Percentiles rank a stretch among this genome's conserved stretches.
phyloP scores from a whole-genome alignment of 2,113 vertebrate genomes.

The Glaucomys volans region DNA sequence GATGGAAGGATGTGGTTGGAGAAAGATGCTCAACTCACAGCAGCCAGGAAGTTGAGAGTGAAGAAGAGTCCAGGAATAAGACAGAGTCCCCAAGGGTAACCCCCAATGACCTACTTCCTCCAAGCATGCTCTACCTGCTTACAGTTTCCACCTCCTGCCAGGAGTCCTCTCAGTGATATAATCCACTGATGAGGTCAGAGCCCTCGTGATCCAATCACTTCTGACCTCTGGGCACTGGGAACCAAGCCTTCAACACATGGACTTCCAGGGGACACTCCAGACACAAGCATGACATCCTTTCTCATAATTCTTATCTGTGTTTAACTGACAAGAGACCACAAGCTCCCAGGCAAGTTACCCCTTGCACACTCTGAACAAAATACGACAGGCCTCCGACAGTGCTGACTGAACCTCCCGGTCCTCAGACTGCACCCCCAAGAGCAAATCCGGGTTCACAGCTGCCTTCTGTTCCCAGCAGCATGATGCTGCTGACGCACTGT shows the following conservation, averaged over 20 bases:
- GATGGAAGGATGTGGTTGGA: background rate
- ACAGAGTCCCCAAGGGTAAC: background rate
- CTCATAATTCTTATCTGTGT: background rate
- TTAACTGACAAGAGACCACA: background rate
- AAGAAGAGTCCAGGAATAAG: background rate
- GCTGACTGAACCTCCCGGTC: fast-evolving
- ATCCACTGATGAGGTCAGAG: background rate
- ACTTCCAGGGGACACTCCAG: background rate
- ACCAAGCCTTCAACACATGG: background rate
- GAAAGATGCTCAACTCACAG: background rate
- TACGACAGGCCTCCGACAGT: background rate
- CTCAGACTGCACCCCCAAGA: background rate
- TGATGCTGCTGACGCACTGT: background rate
- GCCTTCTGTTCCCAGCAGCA: background rate
- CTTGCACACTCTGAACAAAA: background rate
- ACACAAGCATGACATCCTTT: background rate
- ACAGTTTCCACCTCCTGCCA: background rate
- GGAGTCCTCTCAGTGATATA: too few relatives aligned
- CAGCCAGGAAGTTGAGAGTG: background rate
- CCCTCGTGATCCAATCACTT: background rate
- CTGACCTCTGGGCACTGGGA: background rate
- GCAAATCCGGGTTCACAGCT: fast-evolving
- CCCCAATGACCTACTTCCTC: background rate
- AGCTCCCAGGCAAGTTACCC: background rate
- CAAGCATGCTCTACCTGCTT: background rate